Evolutionary conservation across 2,888 invertebrate species (phyloP), one percentile per base, ranked within the genome.

Genomic region (Microdon myrmicae): DNA sequence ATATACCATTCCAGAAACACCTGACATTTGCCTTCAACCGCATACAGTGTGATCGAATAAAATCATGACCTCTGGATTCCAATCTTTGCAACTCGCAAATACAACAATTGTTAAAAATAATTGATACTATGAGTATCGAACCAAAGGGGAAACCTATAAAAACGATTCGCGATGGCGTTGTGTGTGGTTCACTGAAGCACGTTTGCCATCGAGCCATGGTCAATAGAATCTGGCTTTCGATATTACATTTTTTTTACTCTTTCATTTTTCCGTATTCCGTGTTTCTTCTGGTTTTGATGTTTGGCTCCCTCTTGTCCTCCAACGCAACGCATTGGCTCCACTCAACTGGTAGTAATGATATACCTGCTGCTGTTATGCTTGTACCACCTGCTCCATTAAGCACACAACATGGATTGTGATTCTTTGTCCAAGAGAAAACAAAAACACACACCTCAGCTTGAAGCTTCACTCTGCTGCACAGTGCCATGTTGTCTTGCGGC

Each of bases 301-400:
- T n/a, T n/a, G n/a, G n/a, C n/a, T n/a, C n/a, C n/a, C n/a, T n/a
- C n/a, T n/a, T n/a, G n/a, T n/a, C n/a, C n/a, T n/a, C n/a, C n/a
- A n/a, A 64, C 56, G 56, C 56, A 58, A 51, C 51, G 64, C 58
- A 58, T 47, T 58, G 64, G 56, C 45, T 64, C 45, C 56, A 56
- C 37, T 51, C 61, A 64, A 64, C 61, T 56, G 56, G 47, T 45
- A 47, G 58, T 64, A 64, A 64, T 64, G 64, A 64, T 64, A 58
- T 53, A 58, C 64, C 64, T 64, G 64, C 58, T 64, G 37, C 37
- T 37, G 51, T 34, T 41, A 16, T 56, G 56, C 44, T 56, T 37
- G 41, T 43, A 53, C 58, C 64, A 64, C 64, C 64, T 64, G 64
- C 58, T 64, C 64, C 64, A 64, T 64, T 64, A 64, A 64, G 64